phyloP scores from a whole-genome alignment of 2,888 invertebrate species.

The Metellina segmentata region DNA sequence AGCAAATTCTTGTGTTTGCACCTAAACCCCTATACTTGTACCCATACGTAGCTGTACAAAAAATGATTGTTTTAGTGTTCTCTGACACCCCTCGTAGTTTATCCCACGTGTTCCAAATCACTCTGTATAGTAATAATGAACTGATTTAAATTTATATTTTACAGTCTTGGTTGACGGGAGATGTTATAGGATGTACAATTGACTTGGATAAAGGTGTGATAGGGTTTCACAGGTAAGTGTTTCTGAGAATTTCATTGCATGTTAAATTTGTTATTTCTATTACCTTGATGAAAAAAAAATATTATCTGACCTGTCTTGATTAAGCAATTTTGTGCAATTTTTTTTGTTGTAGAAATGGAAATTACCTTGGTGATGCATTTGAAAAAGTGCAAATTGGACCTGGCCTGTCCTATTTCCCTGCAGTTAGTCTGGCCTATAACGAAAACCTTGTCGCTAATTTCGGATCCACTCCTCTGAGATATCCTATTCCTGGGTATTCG shows the following conservation, averaged over 20 bases:
- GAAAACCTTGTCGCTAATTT: slow-evolving; percentile 91
- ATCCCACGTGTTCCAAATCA: background rate
- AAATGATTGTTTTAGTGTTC: no score
- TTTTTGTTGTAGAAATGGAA: slow-evolving; percentile 86
- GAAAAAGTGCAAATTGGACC: slow-evolving; percentile 86
- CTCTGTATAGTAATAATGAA: background rate
- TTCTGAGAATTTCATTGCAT: background rate
- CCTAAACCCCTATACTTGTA: no score
- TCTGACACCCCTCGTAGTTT: no score
- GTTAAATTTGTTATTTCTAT: slow-evolving; percentile 60
- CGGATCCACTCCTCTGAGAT: slow-evolving; percentile 86
- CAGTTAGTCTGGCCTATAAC: slow-evolving; percentile 88
- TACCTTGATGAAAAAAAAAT: background rate
- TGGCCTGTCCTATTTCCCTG: slow-evolving; percentile 89
- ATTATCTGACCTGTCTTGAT: slow-evolving; percentile 28
- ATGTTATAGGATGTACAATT: slow-evolving; percentile 88
- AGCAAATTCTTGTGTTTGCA: no score
- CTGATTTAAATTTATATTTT: slow-evolving; percentile 65
- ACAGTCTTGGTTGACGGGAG: slow-evolving; percentile 89
- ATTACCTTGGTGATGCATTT: slow-evolving; percentile 88
- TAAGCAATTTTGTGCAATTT: background rate
- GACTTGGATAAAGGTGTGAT: slow-evolving; percentile 88
- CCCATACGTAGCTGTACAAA: no score
- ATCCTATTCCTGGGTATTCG: slow-evolving; percentile 86
- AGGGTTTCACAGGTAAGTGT: slow-evolving; percentile 80